These are phyloP conservation scores for Porites cylindrica DNA, from an alignment of 92 coral and sea anemone genomes.

Conservation along the genomic window DNA sequence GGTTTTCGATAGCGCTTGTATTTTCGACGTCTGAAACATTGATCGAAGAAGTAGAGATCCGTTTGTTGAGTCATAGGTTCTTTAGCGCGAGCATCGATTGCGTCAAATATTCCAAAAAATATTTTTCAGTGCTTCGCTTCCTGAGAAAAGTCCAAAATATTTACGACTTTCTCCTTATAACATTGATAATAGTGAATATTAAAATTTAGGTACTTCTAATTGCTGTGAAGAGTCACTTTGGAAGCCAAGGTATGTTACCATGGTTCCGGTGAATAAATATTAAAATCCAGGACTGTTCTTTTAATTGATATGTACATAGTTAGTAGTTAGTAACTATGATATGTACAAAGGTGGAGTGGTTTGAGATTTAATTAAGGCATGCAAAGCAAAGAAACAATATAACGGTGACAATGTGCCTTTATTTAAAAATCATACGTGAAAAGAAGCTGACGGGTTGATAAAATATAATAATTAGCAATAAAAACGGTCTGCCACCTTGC, in stretches of 20 bases:
- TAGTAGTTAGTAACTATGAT: too few relatives aligned
- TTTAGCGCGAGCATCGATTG: slow-evolving; percentile 29
- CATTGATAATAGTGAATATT: slow-evolving; percentile 6
- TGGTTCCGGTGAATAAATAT: slow-evolving; percentile 46
- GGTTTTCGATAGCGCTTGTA: slow-evolving; percentile 92
- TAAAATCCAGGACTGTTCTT: slow-evolving; percentile 13
- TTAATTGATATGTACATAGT: background rate
- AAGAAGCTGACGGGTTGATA: too few relatives aligned
- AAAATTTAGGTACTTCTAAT: slow-evolving; percentile 23
- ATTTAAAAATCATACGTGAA: background rate
- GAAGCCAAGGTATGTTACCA: slow-evolving; percentile 31
- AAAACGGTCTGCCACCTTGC: too few relatives aligned
- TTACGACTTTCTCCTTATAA: slow-evolving; percentile 1
- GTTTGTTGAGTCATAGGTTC: slow-evolving; percentile 52
- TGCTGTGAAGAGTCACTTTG: slow-evolving; percentile 39
- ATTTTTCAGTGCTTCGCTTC: background rate
- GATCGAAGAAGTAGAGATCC: slow-evolving; percentile 88
- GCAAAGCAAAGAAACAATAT: background rate
- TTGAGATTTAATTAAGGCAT: too few relatives aligned
- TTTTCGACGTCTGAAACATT: slow-evolving; percentile 55
- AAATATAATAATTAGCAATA: too few relatives aligned
- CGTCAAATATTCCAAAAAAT: slow-evolving; percentile 9
- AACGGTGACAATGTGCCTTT: background rate
- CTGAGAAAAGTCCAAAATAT: background rate
- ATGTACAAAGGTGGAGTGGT: background rate